Conservation (phyloP, 92 coral and sea anemone genomes). For the Epizoanthus illoricatus region DNA sequence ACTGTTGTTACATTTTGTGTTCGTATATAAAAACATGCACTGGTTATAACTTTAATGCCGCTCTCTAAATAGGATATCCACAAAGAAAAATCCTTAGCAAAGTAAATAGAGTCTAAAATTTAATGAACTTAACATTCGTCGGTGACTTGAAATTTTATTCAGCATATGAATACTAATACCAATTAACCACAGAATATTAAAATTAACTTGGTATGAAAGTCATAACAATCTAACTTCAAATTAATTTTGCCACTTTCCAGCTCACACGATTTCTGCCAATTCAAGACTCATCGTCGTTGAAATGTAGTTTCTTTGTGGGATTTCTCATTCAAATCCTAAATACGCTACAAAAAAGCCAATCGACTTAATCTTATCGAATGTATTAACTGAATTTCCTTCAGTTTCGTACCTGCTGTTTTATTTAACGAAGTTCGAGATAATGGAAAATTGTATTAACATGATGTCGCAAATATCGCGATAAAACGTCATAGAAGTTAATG, state of each 20-base stretch:
- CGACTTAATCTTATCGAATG: conserved; percentile 7
- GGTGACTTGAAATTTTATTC: conserved; percentile 2
- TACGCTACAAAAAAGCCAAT: conserved; percentile 7
- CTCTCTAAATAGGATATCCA: too few relatives aligned
- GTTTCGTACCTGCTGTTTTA: conserved; percentile 6
- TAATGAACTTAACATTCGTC: background rate
- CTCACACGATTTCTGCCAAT: too few relatives aligned
- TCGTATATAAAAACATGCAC: background rate
- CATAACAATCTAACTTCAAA: too few relatives aligned
- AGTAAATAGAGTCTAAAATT: background rate
- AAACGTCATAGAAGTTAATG: conserved; percentile 3
- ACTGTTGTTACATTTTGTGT: background rate
- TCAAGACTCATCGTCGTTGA: too few relatives aligned
- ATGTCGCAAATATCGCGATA: background rate
- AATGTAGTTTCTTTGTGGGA: conserved; percentile 7
- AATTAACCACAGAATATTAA: conserved; percentile 22
- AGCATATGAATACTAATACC: conserved; percentile 6
- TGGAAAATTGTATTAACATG: conserved; percentile 8
- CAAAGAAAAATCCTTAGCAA: background rate
- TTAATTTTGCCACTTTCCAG: too few relatives aligned
- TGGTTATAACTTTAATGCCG: background rate
- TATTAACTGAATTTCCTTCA: conserved; percentile 15
- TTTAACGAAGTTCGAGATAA: conserved; percentile 14
- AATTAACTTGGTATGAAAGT: background rate
- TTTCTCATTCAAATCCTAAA: background rate